A percentile compares a stretch with the other conserved stretches of the same genome.
Evolutionary conservation across 2,888 invertebrate species (phyloP).

Genomic region (Stenotaenia linearis): DNA sequence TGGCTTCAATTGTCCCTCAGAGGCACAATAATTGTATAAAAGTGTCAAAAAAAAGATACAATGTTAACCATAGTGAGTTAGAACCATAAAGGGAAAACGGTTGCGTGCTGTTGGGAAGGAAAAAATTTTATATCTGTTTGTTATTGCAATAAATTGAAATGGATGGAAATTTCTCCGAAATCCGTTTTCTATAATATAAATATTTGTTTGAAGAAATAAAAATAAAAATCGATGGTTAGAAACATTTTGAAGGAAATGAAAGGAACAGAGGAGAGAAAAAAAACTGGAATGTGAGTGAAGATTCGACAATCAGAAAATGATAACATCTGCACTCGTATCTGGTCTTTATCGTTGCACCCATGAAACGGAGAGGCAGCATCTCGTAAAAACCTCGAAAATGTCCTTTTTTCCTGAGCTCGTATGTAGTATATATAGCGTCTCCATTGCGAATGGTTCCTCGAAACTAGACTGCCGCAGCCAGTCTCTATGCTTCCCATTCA

Average conservation of each 20-base stretch:
- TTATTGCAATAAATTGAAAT: neutral
- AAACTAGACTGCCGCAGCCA: neutral
- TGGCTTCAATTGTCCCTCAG: neutral
- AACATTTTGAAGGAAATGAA: neutral
- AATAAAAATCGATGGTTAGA: neutral
- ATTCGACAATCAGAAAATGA: neutral
- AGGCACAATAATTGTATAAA: conserved; percentile 2
- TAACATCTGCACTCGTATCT: conserved; percentile 26
- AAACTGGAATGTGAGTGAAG: neutral
- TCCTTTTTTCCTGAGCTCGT: conserved; percentile 8
- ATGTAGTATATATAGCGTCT: neutral
- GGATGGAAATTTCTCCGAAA: neutral
- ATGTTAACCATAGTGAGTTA: neutral
- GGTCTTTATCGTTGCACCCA: conserved; percentile 13
- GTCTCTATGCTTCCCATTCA: conserved; percentile 28
- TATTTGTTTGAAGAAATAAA: neutral
- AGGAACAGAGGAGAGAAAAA: neutral
- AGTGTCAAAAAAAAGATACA: neutral
- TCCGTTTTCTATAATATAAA: neutral
- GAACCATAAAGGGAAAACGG: neutral
- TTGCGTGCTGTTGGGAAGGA: neutral
- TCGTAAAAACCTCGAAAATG: conserved; percentile 23
- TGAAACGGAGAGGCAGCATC: conserved; percentile 16
- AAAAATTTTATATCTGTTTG: neutral
- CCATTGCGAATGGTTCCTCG: conserved; percentile 11